Evolutionary conservation across 2,797 vertebrate species (phyloP), one percentile per base, ranked within the genome.

Genomic region (Dallia pectoralis): DNA sequence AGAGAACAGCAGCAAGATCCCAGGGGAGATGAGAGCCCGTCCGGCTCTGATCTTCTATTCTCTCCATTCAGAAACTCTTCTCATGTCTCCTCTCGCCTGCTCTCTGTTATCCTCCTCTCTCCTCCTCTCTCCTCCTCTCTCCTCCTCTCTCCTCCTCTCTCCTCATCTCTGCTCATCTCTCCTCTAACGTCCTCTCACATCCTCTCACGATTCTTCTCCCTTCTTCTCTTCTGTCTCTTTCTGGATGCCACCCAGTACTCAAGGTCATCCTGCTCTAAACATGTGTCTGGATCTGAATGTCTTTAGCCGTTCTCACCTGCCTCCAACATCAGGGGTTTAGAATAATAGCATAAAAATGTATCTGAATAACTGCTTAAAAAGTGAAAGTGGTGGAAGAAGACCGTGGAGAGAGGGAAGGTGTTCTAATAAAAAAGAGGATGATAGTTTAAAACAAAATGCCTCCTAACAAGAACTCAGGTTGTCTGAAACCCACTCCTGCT

Each of bases 401-500:
- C 63, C 75, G 73, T 62, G 66, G 71, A 44, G 71, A 56, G 73
- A 72, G 25, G 22, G 49, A 62, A 53, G 61, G 62, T 64, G 62
- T 76, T 63, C 74, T n/a, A 71, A 71, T 74, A 27, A 32, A 63
- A 76, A 76, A 62, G 70, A 69, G 75, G 78, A 84, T 84, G 79
- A 84, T 79, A 78, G 62, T 64, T 32, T 32, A 32, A 64, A 64
- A 12, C 2, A 79, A 87, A 86, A 83, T 77, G 66, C 80, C 87
- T 75, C 80, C 92, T 67, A 93, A 93, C 86, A 74, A 93, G 92
- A 84, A 91, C 89, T 87, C 86, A 78, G 73, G 84, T 77, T 89
- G 82, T 80, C 47, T 69, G 22, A 4, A 30, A 40, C 48, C 12
- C 64, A 32, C 65, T 40, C 53, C 64, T 22, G n/a, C 36, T 70